phyloP scores from a whole-genome alignment of 2,113 vertebrate genomes.

The Atrichornis clamosus region DNA sequence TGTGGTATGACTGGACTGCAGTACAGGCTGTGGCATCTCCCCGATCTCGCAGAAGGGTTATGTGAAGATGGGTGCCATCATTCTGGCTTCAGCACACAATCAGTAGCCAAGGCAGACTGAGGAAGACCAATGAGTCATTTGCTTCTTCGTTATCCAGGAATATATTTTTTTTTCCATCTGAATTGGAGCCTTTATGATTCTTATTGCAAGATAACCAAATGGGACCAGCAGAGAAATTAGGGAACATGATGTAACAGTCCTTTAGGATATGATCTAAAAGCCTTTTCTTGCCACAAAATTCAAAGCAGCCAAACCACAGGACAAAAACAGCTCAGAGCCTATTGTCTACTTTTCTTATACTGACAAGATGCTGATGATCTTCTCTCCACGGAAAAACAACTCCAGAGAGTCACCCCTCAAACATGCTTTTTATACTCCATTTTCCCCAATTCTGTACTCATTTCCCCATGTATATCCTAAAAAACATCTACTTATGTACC shows the following conservation, averaged over 20 bases:
- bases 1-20: background rate
- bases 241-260: constrained; percentile 60
- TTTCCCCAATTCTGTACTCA: constrained; percentile 1
- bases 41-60: background rate
- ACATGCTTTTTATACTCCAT: background rate
- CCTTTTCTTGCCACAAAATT: constrained; percentile 34
- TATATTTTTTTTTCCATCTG: background rate
- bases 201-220: constrained; percentile 45
- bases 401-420: constrained; percentile 27
- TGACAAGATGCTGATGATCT: constrained; percentile 42
- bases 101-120: background rate
- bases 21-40: background rate
- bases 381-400: constrained; percentile 43
- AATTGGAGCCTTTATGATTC: background rate
- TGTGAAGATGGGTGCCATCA: background rate
- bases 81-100: background rate
- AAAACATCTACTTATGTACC: constrained; percentile 9
- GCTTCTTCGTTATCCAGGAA: constrained; percentile 21
- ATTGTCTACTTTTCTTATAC: constrained; percentile 55
- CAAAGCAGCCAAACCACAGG: constrained; percentile 54
- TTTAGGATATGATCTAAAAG: constrained; percentile 54
- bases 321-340: constrained; percentile 56
- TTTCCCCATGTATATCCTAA: background rate
- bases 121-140: background rate
- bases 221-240: constrained; percentile 36